Percentiles rank a stretch among this genome's conserved stretches.
phyloP scores from a whole-genome alignment of 2,797 vertebrate genomes.

The Podarcis lilfordi region DNA sequence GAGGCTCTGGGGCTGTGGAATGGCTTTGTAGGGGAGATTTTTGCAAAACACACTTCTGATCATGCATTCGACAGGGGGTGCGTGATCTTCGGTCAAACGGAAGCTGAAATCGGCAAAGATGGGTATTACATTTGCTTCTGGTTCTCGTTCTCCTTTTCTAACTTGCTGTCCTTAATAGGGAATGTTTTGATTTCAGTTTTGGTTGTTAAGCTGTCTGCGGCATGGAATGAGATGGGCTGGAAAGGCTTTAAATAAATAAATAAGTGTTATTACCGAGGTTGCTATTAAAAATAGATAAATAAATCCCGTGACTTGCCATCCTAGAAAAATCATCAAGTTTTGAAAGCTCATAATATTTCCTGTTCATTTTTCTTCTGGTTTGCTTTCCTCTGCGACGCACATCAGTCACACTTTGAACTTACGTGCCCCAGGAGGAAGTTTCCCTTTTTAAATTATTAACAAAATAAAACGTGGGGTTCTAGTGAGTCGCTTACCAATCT shows the following conservation, averaged over 20 bases:
- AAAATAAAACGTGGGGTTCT: neutral
- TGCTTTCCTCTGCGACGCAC: neutral
- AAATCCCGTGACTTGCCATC: neutral
- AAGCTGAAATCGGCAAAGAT: no score
- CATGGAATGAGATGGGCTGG: no score
- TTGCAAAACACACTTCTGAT: no score
- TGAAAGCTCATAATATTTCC: neutral
- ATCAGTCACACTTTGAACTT: conserved; percentile 1
- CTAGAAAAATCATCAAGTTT: neutral
- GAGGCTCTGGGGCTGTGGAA: no score
- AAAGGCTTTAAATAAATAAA: neutral
- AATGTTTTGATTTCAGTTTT: neutral
- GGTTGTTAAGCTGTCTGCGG: neutral
- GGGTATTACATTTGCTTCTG: neutral
- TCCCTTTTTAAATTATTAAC: neutral
- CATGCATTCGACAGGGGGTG: no score
- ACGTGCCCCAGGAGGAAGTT: neutral
- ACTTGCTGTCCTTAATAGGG: neutral
- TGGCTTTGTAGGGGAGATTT: no score
- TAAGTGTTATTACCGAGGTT: neutral
- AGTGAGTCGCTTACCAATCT: neutral
- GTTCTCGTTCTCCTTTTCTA: neutral
- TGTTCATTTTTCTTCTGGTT: conserved; percentile 1
- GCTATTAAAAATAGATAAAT: neutral
- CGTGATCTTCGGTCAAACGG: no score